Evolutionary conservation across 2,888 invertebrate species (phyloP).

Genomic region (Neocrepidodera transversa): DNA sequence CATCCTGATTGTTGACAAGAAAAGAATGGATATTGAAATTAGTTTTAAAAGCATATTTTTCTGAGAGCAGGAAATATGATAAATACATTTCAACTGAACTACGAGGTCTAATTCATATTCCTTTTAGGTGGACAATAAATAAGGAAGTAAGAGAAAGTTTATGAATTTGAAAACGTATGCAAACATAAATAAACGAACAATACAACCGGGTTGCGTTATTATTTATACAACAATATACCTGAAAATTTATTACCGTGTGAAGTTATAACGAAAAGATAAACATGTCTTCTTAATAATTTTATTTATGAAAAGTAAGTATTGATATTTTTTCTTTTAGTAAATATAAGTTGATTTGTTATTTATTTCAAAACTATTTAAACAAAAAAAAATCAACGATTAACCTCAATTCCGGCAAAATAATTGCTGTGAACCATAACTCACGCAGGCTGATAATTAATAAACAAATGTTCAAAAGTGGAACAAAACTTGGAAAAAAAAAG

Average conservation of each 20-base stretch:
- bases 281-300: constrained; percentile 10
- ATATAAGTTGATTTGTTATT: too few relatives aligned
- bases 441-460: constrained; percentile 13
- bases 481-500: constrained; percentile 12
- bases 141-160: constrained; percentile 23
- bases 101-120: constrained; percentile 9
- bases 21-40: too few relatives aligned
- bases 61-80: too few relatives aligned
- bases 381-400: too few relatives aligned
- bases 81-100: too few relatives aligned
- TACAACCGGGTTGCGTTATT: constrained; percentile 8
- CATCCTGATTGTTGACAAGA: too few relatives aligned
- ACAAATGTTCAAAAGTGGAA: constrained; percentile 22
- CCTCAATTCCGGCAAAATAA: neutral
- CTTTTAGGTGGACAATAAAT: constrained; percentile 12
- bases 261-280: constrained; percentile 10
- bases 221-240: constrained; percentile 15
- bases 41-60: too few relatives aligned
- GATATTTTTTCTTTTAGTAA: constrained; percentile 4
- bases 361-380: too few relatives aligned
- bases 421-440: constrained; percentile 12
- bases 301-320: constrained; percentile 1
- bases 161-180: constrained; percentile 19
- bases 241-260: constrained; percentile 11
- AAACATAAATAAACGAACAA: constrained; percentile 14